Evolutionary conservation across 2,888 invertebrate genomes (phyloP), one percentile per base, ranked within the genome.

Genomic region (Tenthredo notha): DNA sequence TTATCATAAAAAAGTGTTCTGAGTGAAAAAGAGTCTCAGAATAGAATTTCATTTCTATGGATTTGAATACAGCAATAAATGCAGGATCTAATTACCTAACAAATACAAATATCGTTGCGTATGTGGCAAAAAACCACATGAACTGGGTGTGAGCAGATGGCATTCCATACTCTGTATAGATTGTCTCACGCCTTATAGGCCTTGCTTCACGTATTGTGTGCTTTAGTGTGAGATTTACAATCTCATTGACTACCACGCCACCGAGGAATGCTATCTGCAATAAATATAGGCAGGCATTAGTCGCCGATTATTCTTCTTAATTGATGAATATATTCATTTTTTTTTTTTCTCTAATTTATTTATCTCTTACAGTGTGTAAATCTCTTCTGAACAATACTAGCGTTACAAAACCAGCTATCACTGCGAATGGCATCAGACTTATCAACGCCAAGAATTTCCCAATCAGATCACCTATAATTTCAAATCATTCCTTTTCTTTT

Each of bases 71-170:
- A 29, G 54, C 61, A 75, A 67, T 21, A 77, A 84, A 61, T 21
- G 12, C 4, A 12, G 9, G 12, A 43, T n/a, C 10, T 1, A 12
- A 7, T 74, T 94, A 98, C 98, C 98, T 97, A 91, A 98, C 96
- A 91, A 97, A 95, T 90, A 98, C 96, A 94, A 98, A 98, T 93
- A 97, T 96, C 87, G 96, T 95, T 88, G 97, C 95, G 94, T 98
- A 98, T 82, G 96, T 95, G 88, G 97, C 96, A 94, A 98, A 98
- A 94, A 98, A 98, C 97, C 98, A 98, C 94, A 97, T 96, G 93
- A 98, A 97, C 94, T 98, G 98, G 89, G 98, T 95, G 95, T 98
- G 98, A 87, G 97, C 97, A 50, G 98, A 98, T 84, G 98, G 98
- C 98, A 98, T 98, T 89, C 97, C 97, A 95, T 96, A 97, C 94